A percentile compares a stretch with the other conserved stretches of the same genome.
Conservation (phyloP, 2,797 vertebrate genomes). For the Muraenolepis orangiensis region DNA sequence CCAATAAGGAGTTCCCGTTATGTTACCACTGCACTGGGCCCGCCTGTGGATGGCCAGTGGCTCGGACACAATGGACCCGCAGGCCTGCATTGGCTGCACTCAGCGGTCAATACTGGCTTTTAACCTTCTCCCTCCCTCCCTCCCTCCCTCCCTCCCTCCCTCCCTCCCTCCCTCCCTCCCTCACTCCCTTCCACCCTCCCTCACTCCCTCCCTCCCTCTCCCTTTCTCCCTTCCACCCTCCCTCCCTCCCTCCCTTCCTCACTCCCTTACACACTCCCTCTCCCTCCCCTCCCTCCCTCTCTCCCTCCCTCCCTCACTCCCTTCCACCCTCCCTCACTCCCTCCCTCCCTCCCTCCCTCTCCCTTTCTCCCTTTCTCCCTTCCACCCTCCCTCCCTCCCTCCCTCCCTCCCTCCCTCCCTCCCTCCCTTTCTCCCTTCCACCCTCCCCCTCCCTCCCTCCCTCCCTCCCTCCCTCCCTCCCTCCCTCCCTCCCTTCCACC, state of each 20-base stretch:
- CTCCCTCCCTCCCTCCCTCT: too few relatives aligned
- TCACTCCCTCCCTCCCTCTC: constrained; percentile 9
- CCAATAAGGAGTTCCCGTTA: constrained; percentile 54
- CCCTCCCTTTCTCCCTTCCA: too few relatives aligned
- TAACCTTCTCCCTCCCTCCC: constrained; percentile 37
- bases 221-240: constrained; percentile 35
- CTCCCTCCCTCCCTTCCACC: too few relatives aligned
- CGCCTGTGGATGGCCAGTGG: constrained; percentile 49
- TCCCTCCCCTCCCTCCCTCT: too few relatives aligned
- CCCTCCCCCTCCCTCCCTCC: too few relatives aligned
- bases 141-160: constrained; percentile 39
- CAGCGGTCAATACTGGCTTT: constrained; percentile 52
- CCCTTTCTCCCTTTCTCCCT: too few relatives aligned
- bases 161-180: constrained; percentile 21
- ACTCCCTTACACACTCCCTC: too few relatives aligned
- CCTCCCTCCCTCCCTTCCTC: too few relatives aligned
- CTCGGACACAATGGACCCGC: constrained; percentile 55
- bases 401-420: too few relatives aligned
- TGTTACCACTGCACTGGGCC: constrained; percentile 50
- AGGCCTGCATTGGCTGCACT: constrained; percentile 55
- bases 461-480: too few relatives aligned
- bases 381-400: too few relatives aligned
- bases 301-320: too few relatives aligned
- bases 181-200: constrained; percentile 12
- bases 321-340: not conserved